These are phyloP conservation scores for Muschampia plurimacula DNA, from an alignment of 2,888 invertebrate genomes.

Conservation along the genomic window DNA sequence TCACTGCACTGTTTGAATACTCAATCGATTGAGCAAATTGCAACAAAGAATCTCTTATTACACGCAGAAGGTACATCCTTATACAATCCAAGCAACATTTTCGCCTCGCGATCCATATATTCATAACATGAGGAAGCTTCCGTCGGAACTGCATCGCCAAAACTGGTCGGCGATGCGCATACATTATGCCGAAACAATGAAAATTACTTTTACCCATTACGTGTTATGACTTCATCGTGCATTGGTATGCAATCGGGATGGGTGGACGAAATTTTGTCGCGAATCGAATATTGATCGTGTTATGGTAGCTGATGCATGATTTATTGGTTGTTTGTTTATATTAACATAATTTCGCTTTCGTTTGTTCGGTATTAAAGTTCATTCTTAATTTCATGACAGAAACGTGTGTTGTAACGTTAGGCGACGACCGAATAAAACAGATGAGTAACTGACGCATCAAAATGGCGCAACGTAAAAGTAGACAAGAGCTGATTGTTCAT, in stretches of 20 bases:
- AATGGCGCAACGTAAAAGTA: too few relatives aligned
- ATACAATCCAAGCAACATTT: neutral
- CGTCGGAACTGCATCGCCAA: conserved; percentile 39
- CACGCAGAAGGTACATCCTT: neutral
- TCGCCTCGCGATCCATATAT: neutral
- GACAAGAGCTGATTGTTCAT: too few relatives aligned
- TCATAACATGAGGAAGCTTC: conserved; percentile 31
- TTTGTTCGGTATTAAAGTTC: neutral
- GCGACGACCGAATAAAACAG: too few relatives aligned
- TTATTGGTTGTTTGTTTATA: conserved; percentile 48
- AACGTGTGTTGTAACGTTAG: neutral
- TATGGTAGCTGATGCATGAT: conserved; percentile 49
- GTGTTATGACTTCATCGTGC: conserved; percentile 63
- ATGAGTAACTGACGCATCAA: too few relatives aligned
- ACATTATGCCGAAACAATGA: conserved; percentile 43
- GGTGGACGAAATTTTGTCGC: conserved; percentile 61
- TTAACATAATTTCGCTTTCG: conserved; percentile 48
- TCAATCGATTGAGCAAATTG: too few relatives aligned
- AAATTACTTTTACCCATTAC: conserved; percentile 57
- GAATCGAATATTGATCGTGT: conserved; percentile 44
- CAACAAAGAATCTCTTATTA: too few relatives aligned
- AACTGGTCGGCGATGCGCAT: conserved; percentile 27
- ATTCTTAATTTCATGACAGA: neutral
- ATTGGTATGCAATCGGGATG: conserved; percentile 52
- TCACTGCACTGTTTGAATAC: too few relatives aligned